A percentile compares a stretch with the other conserved stretches of the same genome.
Conservation (phyloP, 1,140 invertebrate species). For the Achatina immaculata region DNA sequence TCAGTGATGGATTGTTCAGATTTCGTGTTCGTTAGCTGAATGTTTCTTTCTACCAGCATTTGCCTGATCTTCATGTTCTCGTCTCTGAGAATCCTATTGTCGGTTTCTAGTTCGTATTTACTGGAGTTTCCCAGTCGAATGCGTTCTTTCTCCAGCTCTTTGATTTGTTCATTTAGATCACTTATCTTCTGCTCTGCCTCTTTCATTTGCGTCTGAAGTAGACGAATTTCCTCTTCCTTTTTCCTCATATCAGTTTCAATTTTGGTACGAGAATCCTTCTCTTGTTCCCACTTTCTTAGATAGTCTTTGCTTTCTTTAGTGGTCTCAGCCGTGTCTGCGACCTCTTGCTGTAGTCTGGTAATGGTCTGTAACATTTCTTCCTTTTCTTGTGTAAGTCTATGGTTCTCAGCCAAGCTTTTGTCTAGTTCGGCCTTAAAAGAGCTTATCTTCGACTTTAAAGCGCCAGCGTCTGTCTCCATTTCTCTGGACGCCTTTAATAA, state of each 20-base stretch:
- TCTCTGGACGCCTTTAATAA: constrained; percentile 16
- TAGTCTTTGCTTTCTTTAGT: constrained; percentile 15
- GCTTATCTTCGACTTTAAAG: constrained; percentile 36
- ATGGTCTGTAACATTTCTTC: constrained; percentile 33
- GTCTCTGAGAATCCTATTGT: constrained; percentile 39
- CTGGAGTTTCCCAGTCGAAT: constrained; percentile 24
- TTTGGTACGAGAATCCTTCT: constrained; percentile 25
- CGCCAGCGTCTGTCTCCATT: constrained; percentile 33
- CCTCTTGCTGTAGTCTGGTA: constrained; percentile 30
- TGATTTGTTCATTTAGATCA: constrained; percentile 29
- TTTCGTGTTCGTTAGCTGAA: constrained; percentile 40
- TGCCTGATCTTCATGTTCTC: constrained; percentile 46
- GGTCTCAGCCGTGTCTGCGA: background rate
- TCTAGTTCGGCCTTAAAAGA: constrained; percentile 42
- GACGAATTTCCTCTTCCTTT: constrained; percentile 21
- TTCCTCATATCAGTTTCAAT: constrained; percentile 14
- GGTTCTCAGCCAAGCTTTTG: constrained; percentile 34
- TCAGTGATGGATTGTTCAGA: constrained; percentile 33
- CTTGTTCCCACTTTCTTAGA: constrained; percentile 15
- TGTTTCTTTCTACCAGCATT: constrained; percentile 47
- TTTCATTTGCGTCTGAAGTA: constrained; percentile 19
- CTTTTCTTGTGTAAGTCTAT: constrained; percentile 42
- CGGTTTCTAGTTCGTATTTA: constrained; percentile 9
- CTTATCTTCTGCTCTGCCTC: constrained; percentile 37
- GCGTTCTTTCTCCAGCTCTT: constrained; percentile 36